These are phyloP conservation scores for Poeciliopsis prolifica DNA, from an alignment of 2,113 vertebrate genomes.

Conservation along the genomic window DNA sequence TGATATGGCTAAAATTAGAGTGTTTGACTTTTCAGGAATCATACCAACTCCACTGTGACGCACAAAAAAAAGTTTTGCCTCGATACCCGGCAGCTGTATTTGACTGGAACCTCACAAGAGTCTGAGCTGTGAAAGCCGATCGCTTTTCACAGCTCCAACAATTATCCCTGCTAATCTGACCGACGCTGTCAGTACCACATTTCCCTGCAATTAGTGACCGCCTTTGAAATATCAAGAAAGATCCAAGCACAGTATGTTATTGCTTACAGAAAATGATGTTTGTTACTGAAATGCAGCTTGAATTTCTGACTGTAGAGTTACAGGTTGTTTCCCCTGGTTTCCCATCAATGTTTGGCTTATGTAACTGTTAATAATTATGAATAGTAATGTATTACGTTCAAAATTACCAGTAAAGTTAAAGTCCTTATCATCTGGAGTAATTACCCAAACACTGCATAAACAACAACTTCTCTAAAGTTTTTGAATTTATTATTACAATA, in stretches of 20 bases:
- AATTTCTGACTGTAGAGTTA: background rate
- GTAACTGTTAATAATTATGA: no score
- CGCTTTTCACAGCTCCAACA: slow-evolving; percentile 3
- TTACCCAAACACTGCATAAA: no score
- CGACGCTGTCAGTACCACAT: background rate
- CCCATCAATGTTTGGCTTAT: no score
- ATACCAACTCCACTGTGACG: background rate
- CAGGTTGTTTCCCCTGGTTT: background rate
- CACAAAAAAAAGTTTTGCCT: background rate
- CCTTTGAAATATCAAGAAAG: background rate
- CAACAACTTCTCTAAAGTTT: no score
- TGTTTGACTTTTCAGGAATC: background rate
- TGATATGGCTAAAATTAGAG: slow-evolving; percentile 27
- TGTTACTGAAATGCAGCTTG: background rate
- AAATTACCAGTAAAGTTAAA: no score
- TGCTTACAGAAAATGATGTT: background rate
- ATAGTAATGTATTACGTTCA: no score
- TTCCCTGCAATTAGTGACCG: background rate
- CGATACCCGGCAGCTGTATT: slow-evolving; percentile 5
- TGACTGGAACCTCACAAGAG: slow-evolving; percentile 7
- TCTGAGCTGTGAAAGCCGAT: slow-evolving; percentile 2
- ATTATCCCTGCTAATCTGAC: background rate
- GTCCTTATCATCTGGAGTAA: no score
- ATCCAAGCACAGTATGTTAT: background rate
- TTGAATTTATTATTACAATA: no score